Conservation (phyloP, 2,797 vertebrate species). For the Typhlichthys eigenmanni region DNA sequence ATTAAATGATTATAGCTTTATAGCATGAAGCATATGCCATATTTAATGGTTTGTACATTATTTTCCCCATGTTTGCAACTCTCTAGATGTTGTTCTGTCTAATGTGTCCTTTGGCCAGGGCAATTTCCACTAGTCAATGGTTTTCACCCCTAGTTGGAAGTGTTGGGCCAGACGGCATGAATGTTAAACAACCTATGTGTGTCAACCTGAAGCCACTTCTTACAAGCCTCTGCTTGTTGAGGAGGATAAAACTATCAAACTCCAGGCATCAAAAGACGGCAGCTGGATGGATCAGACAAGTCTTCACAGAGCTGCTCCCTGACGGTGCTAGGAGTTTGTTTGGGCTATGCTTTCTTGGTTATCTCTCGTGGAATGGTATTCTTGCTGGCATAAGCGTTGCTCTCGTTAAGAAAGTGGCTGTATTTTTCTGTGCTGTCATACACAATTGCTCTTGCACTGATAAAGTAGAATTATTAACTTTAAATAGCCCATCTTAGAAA, state of each 20-base stretch:
- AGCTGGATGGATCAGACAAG: slow-evolving; percentile 5
- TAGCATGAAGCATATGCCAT: too few species aligned
- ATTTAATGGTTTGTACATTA: slow-evolving; percentile 7
- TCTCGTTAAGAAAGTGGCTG: background rate
- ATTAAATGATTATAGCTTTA: slow-evolving; percentile 6
- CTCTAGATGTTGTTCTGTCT: slow-evolving; percentile 36
- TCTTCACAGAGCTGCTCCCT: slow-evolving; percentile 8
- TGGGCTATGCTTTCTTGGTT: slow-evolving; percentile 23
- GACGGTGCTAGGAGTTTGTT: slow-evolving; percentile 21
- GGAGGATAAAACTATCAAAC: slow-evolving; percentile 38
- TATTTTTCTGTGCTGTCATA: background rate
- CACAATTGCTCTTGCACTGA: background rate
- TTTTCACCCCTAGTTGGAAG: slow-evolving; percentile 33
- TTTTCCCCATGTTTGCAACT: slow-evolving; percentile 9
- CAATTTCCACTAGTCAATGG: slow-evolving; percentile 35
- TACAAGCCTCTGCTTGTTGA: slow-evolving; percentile 27
- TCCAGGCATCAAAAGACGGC: slow-evolving; percentile 19
- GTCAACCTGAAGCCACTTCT: slow-evolving; percentile 21
- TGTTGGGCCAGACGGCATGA: slow-evolving; percentile 8
- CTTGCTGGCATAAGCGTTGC: slow-evolving; percentile 14
- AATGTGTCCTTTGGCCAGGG: slow-evolving; percentile 36
- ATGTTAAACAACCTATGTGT: slow-evolving; percentile 41
- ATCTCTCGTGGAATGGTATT: slow-evolving; percentile 24
- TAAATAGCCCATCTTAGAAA: background rate
- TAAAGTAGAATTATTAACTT: background rate